Evolutionary conservation across 2,113 vertebrate genomes (phyloP).

Genomic region (Urocynchramus pylzowi): DNA sequence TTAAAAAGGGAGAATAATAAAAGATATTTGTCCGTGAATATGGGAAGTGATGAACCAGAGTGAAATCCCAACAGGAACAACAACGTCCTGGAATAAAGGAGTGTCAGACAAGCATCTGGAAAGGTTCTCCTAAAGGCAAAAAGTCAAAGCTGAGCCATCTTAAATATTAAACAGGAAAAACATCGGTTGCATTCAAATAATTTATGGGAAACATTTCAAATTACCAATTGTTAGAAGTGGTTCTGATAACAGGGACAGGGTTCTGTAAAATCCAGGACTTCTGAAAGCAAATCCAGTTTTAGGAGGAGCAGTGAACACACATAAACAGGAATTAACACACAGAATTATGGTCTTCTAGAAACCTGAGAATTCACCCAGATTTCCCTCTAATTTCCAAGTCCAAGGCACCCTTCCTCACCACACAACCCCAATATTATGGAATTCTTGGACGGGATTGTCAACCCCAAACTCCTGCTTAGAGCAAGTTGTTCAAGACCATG

Average conservation of each 20-base stretch:
- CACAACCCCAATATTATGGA: background rate
- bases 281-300: fast-evolving
- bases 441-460: background rate
- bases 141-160: background rate
- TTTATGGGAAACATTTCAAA: background rate
- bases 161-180: background rate
- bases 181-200: background rate
- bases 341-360: background rate
- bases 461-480: background rate
- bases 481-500: background rate
- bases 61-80: background rate
- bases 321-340: fast-evolving
- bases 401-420: background rate
- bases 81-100: background rate
- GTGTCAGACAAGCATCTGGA: background rate
- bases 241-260: background rate
- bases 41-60: background rate
- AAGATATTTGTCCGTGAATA: background rate
- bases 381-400: background rate
- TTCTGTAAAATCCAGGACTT: background rate
- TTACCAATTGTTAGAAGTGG: background rate
- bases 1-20: background rate
- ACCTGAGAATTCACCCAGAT: background rate
- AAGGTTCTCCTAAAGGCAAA: background rate
- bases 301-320: background rate